Evolutionary conservation across 2,888 invertebrate species (phyloP).

Genomic region (Miltochrista miniata): DNA sequence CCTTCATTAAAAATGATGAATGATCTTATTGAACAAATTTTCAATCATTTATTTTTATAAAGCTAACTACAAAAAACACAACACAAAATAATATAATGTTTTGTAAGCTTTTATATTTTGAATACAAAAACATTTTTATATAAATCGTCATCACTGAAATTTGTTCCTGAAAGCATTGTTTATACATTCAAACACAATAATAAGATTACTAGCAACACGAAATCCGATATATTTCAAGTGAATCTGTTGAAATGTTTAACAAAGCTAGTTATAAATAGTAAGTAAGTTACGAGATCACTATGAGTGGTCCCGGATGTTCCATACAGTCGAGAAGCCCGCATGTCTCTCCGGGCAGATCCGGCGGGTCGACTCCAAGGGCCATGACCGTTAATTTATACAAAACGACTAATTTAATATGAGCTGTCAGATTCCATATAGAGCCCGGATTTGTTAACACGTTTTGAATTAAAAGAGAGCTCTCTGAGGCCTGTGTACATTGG

Average conservation of each 20-base stretch:
- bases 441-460: slow-evolving; percentile 38
- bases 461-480: slow-evolving; percentile 49
- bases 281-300: slow-evolving; percentile 10
- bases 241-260: slow-evolving; percentile 1
- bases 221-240: neutral
- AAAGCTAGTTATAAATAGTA: slow-evolving; percentile 18
- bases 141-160: no score
- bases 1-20: no score
- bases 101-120: no score
- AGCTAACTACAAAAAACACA: no score
- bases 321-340: slow-evolving; percentile 58
- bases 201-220: no score
- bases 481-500: slow-evolving; percentile 55
- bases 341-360: slow-evolving; percentile 54
- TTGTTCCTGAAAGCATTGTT: no score
- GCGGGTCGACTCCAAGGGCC: slow-evolving; percentile 46
- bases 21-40: no score
- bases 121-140: no score
- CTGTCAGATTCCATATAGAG: slow-evolving; percentile 47
- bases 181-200: no score
- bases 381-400: slow-evolving; percentile 64
- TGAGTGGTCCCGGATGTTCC: slow-evolving; percentile 56
- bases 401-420: slow-evolving; percentile 54
- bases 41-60: no score
- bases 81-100: no score